These are phyloP conservation scores for Eulemur coronatus DNA, from an alignment of 2,797 vertebrate genomes.

Conservation along the genomic window DNA sequence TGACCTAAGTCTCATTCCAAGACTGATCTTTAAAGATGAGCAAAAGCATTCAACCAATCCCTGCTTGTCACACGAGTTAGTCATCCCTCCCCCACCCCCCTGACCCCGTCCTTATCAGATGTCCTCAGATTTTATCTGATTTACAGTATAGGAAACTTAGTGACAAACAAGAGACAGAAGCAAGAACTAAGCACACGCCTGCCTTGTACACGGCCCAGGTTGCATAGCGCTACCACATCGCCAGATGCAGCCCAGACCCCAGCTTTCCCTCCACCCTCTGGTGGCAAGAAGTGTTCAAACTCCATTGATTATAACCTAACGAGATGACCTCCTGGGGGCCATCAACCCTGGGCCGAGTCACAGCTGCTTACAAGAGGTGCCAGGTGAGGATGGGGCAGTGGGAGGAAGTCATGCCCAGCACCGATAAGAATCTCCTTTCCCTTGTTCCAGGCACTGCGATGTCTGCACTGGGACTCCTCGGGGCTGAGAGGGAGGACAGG, in stretches of 20 bases:
- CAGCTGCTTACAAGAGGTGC: not conserved
- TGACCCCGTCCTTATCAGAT: slow-evolving; percentile 40
- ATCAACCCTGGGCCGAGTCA: not conserved
- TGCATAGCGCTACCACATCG: not conserved
- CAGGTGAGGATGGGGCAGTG: not conserved
- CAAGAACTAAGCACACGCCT: not conserved
- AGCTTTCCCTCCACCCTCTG: not conserved
- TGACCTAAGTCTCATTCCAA: not conserved
- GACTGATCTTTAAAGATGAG: slow-evolving; percentile 26
- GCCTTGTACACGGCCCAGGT: not conserved
- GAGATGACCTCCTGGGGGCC: not conserved
- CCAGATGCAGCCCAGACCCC: not conserved
- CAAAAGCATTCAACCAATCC: slow-evolving; percentile 14
- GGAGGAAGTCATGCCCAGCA: slow-evolving; percentile 50
- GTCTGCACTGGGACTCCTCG: not conserved
- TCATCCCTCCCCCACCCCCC: not conserved
- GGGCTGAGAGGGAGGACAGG: not conserved
- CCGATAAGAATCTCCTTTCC: slow-evolving; percentile 58
- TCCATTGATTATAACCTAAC: not conserved
- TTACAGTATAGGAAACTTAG: not conserved
- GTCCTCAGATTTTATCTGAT: slow-evolving; percentile 25
- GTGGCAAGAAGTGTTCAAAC: not conserved
- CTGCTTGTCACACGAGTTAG: not conserved
- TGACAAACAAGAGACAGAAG: slow-evolving; percentile 37
- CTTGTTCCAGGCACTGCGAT: not conserved